These are phyloP conservation scores for Holcopasites calliopsidis DNA, from an alignment of 1,140 invertebrate genomes.

Conservation along the genomic window DNA sequence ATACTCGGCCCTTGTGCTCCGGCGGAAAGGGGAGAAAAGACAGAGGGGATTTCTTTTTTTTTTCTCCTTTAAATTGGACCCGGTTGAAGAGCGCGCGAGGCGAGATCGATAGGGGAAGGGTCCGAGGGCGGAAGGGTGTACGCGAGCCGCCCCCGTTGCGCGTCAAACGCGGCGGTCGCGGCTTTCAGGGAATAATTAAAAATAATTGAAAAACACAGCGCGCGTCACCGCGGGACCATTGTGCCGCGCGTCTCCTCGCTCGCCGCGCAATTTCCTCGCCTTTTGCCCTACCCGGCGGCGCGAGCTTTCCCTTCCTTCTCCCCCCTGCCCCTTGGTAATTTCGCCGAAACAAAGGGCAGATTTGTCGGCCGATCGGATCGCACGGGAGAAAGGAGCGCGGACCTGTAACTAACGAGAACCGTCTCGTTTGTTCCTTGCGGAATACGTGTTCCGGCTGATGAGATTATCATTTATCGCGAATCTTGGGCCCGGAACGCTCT, in stretches of 20 bases:
- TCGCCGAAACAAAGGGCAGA: constrained; percentile 61
- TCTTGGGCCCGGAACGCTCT: no score
- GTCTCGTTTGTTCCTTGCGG: background rate
- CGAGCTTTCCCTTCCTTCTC: background rate
- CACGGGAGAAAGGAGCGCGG: constrained; percentile 23
- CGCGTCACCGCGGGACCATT: constrained; percentile 44
- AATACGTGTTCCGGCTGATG: no score
- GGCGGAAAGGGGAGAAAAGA: background rate
- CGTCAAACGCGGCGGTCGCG: constrained; percentile 52
- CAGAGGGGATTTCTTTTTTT: background rate
- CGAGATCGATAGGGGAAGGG: constrained; percentile 35
- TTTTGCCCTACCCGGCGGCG: constrained; percentile 25
- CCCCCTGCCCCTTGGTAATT: constrained; percentile 48
- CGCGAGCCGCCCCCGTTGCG: background rate
- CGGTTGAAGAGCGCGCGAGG: constrained; percentile 14
- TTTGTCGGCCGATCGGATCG: constrained; percentile 47
- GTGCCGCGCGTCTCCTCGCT: constrained; percentile 39
- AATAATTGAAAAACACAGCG: constrained; percentile 68
- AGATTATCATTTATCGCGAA: no score
- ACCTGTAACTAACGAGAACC: constrained; percentile 31
- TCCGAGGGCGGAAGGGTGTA: constrained; percentile 15
- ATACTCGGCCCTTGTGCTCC: no score
- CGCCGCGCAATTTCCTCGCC: constrained; percentile 57
- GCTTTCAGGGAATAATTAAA: constrained; percentile 73
- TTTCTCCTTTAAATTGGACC: constrained; percentile 37